These are phyloP conservation scores for Acanthornis magna DNA, from an alignment of 2,797 vertebrate genomes.

Conservation along the genomic window DNA sequence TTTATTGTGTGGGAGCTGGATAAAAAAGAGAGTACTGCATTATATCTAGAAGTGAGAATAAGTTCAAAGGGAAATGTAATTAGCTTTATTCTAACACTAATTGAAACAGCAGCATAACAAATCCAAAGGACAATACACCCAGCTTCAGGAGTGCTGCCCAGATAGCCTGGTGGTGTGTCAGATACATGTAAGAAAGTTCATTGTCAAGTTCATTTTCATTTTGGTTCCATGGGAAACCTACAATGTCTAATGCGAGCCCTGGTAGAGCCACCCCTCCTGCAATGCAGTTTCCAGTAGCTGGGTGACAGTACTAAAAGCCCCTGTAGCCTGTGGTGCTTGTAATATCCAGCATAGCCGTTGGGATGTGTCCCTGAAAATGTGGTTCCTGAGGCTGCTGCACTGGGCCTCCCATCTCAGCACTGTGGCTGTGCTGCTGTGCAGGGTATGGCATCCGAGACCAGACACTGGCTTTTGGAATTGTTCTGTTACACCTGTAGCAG, in stretches of 20 bases:
- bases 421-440: background rate
- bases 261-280: background rate
- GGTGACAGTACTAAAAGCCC: background rate
- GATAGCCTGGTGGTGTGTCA: background rate
- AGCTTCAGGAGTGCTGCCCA: background rate
- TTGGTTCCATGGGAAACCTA: background rate
- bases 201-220: background rate
- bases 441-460: fast-evolving
- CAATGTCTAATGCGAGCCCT: background rate
- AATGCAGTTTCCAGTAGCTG: background rate
- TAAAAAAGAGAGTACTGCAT: background rate
- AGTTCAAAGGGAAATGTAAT: background rate
- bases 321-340: background rate
- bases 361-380: background rate
- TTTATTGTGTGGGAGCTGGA: background rate
- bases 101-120: background rate
- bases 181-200: fast-evolving
- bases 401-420: background rate
- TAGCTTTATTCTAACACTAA: background rate
- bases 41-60: background rate
- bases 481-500: background rate
- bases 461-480: background rate
- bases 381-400: background rate
- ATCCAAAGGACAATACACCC: background rate
- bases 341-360: fast-evolving